Percentiles rank a stretch among this genome's conserved stretches.
Conservation (phyloP, 2,888 invertebrate species). For the Onthophagus sagittarius region DNA sequence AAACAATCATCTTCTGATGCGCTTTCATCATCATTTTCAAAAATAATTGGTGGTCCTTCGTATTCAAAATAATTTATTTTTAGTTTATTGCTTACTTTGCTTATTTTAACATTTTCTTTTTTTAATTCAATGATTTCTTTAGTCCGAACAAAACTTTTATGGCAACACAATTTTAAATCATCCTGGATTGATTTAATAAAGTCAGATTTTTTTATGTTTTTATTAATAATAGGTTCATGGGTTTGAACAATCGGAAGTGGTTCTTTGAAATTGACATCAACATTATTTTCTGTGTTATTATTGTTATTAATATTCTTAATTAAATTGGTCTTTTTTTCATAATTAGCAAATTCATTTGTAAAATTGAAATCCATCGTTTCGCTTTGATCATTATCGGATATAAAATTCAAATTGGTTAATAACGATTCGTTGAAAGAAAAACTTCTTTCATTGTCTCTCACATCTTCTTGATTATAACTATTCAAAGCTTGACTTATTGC, state of each 20-base stretch:
- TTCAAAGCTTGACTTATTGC: neutral
- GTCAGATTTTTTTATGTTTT: too few relatives aligned
- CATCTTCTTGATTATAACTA: neutral
- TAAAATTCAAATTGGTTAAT: neutral
- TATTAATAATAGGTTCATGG: too few relatives aligned
- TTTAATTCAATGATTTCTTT: neutral
- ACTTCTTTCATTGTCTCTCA: neutral
- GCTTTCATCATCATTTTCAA: neutral
- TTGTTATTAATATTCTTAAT: too few relatives aligned
- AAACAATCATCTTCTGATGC: neutral
- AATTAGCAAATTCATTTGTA: neutral
- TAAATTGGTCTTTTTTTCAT: neutral
- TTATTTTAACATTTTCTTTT: neutral
- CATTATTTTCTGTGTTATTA: too few relatives aligned
- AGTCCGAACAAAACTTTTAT: neutral
- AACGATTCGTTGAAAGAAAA: neutral
- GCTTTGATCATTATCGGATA: neutral
- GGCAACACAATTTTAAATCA: neutral
- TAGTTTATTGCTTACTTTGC: neutral
- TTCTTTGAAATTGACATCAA: too few relatives aligned
- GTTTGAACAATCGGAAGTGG: too few relatives aligned
- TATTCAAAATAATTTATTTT: neutral
- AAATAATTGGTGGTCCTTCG: neutral
- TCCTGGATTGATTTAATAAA: too few relatives aligned
- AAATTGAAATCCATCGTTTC: neutral